Conservation (phyloP, 2,888 invertebrate species). For the Dasypogon diadema region DNA sequence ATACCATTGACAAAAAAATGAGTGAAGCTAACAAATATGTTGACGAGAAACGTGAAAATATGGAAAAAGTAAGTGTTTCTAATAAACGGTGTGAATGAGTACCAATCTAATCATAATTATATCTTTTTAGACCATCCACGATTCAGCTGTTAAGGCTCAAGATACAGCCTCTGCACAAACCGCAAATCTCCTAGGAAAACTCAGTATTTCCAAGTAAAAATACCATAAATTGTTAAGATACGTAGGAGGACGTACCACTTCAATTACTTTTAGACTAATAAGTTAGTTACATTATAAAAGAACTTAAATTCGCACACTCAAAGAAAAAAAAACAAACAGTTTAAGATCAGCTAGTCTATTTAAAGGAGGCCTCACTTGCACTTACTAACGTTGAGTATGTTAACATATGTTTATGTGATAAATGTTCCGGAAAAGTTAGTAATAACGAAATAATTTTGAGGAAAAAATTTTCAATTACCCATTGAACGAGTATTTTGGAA, state of each 20-base stretch:
- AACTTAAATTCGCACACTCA: conserved; percentile 15
- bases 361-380: conserved; percentile 24
- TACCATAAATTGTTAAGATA: not conserved
- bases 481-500: too few relatives aligned
- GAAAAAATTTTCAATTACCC: too few relatives aligned
- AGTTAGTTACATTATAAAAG: conserved; percentile 28
- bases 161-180: conserved; percentile 65
- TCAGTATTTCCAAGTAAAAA: conserved; percentile 62
- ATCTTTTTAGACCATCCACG: conserved; percentile 63
- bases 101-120: not conserved
- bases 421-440: not conserved
- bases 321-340: conserved; percentile 18
- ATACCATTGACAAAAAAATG: conserved; percentile 74
- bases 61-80: conserved; percentile 66
- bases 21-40: conserved; percentile 75
- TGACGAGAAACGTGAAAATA: conserved; percentile 71
- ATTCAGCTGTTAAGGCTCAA: conserved; percentile 64
- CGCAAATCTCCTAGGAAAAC: conserved; percentile 66
- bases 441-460: not conserved
- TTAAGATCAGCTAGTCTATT: conserved; percentile 33
- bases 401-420: not conserved
- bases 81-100: too few relatives aligned
- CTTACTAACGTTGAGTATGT: conserved; percentile 34
- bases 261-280: conserved; percentile 35
- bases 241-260: conserved; percentile 4